phyloP scores from a whole-genome alignment of 92 coral and sea anemone species.

The Epizoanthus rinbou region DNA sequence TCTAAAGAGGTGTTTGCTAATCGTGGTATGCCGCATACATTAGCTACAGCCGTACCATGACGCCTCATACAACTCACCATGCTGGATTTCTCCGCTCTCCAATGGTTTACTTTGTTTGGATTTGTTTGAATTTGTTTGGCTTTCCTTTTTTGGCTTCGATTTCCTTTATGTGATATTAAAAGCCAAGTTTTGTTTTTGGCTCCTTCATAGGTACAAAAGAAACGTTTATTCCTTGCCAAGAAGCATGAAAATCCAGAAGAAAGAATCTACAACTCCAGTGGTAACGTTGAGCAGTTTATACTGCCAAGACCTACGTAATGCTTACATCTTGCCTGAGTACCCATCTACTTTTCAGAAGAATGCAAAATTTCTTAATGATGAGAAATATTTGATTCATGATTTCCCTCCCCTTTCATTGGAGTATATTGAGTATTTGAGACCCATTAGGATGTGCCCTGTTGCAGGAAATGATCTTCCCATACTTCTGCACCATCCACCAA shows the following conservation, averaged over 20 bases:
- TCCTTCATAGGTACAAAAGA: slow-evolving; percentile 42
- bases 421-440: slow-evolving; percentile 61
- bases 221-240: slow-evolving; percentile 23
- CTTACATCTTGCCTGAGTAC: slow-evolving; percentile 68
- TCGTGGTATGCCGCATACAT: slow-evolving; percentile 34
- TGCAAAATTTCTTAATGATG: slow-evolving; percentile 67
- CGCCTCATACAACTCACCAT: slow-evolving; percentile 25
- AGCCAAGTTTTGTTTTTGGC: slow-evolving; percentile 37
- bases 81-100: slow-evolving; percentile 25
- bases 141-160: slow-evolving; percentile 1
- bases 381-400: slow-evolving; percentile 69
- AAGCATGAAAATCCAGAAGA: slow-evolving; percentile 56
- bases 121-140: background rate
- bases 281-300: slow-evolving; percentile 64
- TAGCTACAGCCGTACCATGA: slow-evolving; percentile 19
- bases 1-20: slow-evolving; percentile 15
- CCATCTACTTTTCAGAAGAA: slow-evolving; percentile 69
- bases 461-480: slow-evolving; percentile 79
- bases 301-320: slow-evolving; percentile 66
- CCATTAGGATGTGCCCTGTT: slow-evolving; percentile 66
- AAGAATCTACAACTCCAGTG: slow-evolving; percentile 35
- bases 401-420: slow-evolving; percentile 63
- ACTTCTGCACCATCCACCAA: slow-evolving; percentile 70
- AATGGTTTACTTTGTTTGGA: slow-evolving; percentile 18
- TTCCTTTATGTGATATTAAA: slow-evolving; percentile 16